phyloP scores from a whole-genome alignment of 1,140 invertebrate species.

The Drosophila subpulchrella region DNA sequence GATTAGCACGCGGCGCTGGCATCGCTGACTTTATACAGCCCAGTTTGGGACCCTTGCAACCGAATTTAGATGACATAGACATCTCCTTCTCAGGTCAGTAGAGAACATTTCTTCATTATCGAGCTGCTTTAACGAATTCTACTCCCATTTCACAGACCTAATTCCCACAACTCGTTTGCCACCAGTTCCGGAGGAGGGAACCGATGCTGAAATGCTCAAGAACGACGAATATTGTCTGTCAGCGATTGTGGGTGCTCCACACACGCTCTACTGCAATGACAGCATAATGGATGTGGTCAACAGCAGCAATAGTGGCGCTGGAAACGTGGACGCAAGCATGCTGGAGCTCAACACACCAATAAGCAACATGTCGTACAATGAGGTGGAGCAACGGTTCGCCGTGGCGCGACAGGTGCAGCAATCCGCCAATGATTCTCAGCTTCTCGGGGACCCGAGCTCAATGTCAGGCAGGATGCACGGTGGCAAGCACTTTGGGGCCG shows the following conservation, averaged over 20 bases:
- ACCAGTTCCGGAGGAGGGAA: conserved; percentile 86
- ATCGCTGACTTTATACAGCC: conserved; percentile 99
- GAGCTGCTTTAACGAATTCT: neutral
- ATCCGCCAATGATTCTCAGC: conserved; percentile 38
- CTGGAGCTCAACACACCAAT: conserved; percentile 79
- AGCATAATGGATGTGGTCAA: conserved; percentile 72
- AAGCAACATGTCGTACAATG: conserved; percentile 56
- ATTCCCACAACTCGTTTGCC: conserved; percentile 84
- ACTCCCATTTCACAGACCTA: conserved; percentile 50
- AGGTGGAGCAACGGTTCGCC: conserved; percentile 70
- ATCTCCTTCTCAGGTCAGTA: conserved; percentile 91
- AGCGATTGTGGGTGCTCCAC: conserved; percentile 72
- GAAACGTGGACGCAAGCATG: conserved; percentile 73
- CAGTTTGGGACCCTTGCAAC: conserved; percentile 97
- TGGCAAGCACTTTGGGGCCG: conserved; percentile 61
- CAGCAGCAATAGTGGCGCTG: conserved; percentile 18
- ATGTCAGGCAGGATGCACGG: conserved; percentile 36
- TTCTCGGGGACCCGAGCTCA: conserved; percentile 25
- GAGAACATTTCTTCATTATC: neutral
- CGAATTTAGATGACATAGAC: conserved; percentile 98
- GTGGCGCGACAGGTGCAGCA: conserved; percentile 51
- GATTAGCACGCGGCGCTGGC: conserved; percentile 87
- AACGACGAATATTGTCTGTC: conserved; percentile 76
- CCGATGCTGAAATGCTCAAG: conserved; percentile 81
- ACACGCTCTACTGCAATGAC: conserved; percentile 68